Evolutionary conservation across 2,797 vertebrate genomes (phyloP).

Genomic region (Hoplostethus atlanticus): DNA sequence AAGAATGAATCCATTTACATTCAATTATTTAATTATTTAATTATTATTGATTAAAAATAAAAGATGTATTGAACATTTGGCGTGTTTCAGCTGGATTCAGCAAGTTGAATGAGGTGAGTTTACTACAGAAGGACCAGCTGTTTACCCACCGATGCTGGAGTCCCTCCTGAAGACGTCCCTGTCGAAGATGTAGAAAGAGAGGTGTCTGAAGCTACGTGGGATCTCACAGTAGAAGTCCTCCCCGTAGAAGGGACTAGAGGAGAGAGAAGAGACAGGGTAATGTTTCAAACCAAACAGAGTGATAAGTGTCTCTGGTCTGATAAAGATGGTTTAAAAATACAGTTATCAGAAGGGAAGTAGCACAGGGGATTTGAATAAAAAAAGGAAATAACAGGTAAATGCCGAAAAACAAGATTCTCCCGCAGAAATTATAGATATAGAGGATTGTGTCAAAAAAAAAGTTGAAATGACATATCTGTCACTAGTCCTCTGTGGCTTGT

Average conservation of each 20-base stretch:
- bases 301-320: slow-evolving; percentile 1
- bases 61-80: too few relatives aligned
- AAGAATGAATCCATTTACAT: too few relatives aligned
- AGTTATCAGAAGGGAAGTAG: too few relatives aligned
- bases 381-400: too few relatives aligned
- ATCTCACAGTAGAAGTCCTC: slow-evolving; percentile 99
- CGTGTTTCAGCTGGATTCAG: not conserved
- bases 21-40: too few relatives aligned
- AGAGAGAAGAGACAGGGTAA: slow-evolving; percentile 24
- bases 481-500: too few relatives aligned
- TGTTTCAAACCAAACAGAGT: not conserved
- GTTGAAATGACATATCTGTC: too few relatives aligned
- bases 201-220: slow-evolving; percentile 96
- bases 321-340: not conserved
- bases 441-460: too few relatives aligned
- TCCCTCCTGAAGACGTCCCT: slow-evolving; percentile 99
- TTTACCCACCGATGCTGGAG: slow-evolving; percentile 95
- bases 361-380: too few relatives aligned
- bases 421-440: too few relatives aligned
- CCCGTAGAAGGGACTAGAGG: slow-evolving; percentile 94
- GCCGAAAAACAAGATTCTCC: too few relatives aligned
- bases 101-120: not conserved
- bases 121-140: not conserved
- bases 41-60: too few relatives aligned
- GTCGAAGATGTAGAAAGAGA: slow-evolving; percentile 99